Evolutionary conservation across 2,888 invertebrate genomes (phyloP), one percentile per base, ranked within the genome.

Genomic region (Heteropelma amictum): DNA sequence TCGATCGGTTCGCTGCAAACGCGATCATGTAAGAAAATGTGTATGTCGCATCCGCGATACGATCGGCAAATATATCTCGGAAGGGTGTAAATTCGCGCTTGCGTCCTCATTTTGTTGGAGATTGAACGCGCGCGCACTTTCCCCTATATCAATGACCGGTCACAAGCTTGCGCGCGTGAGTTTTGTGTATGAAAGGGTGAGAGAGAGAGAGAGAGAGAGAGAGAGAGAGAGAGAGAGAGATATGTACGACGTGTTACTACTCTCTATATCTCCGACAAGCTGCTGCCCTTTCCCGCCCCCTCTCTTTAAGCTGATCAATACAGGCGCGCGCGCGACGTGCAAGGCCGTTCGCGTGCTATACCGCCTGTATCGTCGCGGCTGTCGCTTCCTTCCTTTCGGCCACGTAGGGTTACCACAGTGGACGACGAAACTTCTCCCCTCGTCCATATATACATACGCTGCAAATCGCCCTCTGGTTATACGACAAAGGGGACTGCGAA

Each of bases 91-190:
- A 30, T 19, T 30, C 21, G 64, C 64, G 53, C 64, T 65, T 65
- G 64, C 64, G 64, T 53, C 21, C 33, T 42, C 12, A 38, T 42
- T 28, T 30, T 38, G 30, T 10, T 21, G 30, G 42, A n/a, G 47
- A 53, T 53, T n/a, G 38, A 12, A 26, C 23, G 63, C 64, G 58
- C 63, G 72, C 72, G 63, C 65, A 23, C 74, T 68, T 68, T 58
- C 86, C 85, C 86, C 84, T 85, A 87, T 88, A 88, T 88, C 87
- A 87, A 87, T 87, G 88, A 87, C 85, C 83, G 73, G 75, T 71
- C 63, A 61, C 68, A 68, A 61, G 68, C 45, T 53, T 21, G 38
- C 53, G 64, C 53, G 53, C 64, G 64, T 30, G 64, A 53, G 53
- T 21, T 51, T 53, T 42, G 42, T 42, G 21, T 65, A 53, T 30